phyloP scores from a whole-genome alignment of 2,113 vertebrate genomes.

The Cebus imitator region DNA sequence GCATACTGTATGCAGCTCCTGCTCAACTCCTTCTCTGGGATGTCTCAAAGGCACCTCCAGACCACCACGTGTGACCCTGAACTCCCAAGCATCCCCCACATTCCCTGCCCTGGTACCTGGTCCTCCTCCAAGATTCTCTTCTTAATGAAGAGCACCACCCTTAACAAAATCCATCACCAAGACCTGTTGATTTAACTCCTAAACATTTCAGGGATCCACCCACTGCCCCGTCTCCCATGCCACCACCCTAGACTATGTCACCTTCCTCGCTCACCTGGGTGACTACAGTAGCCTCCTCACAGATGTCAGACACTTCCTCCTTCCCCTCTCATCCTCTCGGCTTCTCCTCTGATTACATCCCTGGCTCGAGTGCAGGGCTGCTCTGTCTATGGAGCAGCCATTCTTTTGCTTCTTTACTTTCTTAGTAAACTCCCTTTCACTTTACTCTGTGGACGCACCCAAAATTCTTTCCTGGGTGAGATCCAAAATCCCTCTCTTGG shows the following conservation, averaged over 20 bases:
- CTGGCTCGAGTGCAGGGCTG: no score
- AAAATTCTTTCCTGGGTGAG: no score
- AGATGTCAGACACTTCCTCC: fast-evolving
- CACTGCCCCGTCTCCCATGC: no score
- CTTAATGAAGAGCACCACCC: background rate
- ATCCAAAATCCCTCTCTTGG: no score
- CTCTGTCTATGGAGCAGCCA: no score
- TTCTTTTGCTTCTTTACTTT: no score
- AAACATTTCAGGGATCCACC: fast-evolving
- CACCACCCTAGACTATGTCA: fast-evolving
- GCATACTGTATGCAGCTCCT: background rate
- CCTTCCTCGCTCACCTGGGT: background rate
- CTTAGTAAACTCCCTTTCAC: no score
- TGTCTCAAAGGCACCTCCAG: background rate
- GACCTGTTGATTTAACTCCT: background rate
- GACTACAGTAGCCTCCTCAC: fast-evolving
- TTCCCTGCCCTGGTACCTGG: fast-evolving
- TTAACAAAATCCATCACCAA: background rate
- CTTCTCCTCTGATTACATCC: background rate
- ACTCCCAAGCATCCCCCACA: fast-evolving
- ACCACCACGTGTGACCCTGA: background rate
- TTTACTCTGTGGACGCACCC: no score
- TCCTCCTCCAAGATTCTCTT: background rate
- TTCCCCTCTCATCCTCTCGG: fast-evolving
- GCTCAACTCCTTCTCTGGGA: background rate